Conservation (phyloP, 2,113 vertebrate species). For the Rhabdomys dilectus region DNA sequence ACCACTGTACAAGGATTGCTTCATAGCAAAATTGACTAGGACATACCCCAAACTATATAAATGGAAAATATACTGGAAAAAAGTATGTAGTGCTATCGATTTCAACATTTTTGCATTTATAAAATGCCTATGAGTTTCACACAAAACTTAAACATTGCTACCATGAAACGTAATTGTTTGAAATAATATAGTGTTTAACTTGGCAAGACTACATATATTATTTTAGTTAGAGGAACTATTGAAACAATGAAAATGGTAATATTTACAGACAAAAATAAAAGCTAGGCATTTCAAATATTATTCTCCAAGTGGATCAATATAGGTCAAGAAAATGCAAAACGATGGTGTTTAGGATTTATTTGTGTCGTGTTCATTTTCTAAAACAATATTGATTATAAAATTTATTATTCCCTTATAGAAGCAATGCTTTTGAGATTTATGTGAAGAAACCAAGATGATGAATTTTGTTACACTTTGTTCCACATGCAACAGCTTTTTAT, state of each 20-base stretch:
- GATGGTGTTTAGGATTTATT: not conserved
- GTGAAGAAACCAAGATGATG: not conserved
- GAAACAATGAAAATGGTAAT: not conserved
- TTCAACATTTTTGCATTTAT: conserved; percentile 34
- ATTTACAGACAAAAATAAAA: not conserved
- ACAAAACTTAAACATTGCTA: not conserved
- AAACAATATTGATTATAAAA: not conserved
- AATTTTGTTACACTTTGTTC: not conserved
- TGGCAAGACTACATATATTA: not conserved
- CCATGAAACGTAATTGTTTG: not conserved
- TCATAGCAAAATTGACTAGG: not conserved
- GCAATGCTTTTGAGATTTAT: conserved; percentile 32
- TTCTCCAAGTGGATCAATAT: not conserved
- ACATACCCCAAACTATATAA: conserved; percentile 37
- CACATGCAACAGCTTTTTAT: not conserved
- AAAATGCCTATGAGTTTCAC: not conserved
- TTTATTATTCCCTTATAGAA: not conserved
- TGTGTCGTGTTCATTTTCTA: not conserved
- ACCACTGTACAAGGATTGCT: not conserved
- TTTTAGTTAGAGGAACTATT: conserved; percentile 48
- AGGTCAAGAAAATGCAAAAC: not conserved
- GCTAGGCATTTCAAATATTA: not conserved
- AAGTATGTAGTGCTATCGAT: not conserved
- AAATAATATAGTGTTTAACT: not conserved
- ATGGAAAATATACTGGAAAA: not conserved